Conservation (phyloP, 2,113 vertebrate species). For the Tamias sibiricus region DNA sequence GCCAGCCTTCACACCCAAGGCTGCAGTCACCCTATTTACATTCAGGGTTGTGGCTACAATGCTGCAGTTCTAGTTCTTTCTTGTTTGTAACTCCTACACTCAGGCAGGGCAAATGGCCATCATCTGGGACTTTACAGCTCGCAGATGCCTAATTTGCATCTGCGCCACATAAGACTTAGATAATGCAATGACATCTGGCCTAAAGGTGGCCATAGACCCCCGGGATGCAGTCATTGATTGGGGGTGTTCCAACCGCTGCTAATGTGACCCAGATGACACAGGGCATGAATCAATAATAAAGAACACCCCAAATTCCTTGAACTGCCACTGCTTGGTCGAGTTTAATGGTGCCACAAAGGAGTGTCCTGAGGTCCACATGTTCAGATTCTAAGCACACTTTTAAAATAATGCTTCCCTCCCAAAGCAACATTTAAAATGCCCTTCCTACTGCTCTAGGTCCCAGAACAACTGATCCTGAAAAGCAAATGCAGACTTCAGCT, state of each 20-base stretch:
- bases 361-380: not conserved
- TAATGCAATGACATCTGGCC: constrained; percentile 57
- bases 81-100: not conserved
- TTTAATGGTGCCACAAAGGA: not conserved
- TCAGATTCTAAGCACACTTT: not conserved
- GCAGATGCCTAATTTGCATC: not conserved
- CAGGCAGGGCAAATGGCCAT: not conserved
- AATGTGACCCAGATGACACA: constrained; percentile 41
- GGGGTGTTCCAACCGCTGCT: not conserved
- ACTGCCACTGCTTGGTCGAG: not conserved
- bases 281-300: not conserved
- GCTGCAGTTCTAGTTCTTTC: not conserved
- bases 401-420: not conserved
- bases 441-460: not conserved
- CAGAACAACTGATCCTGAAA: not conserved
- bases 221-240: constrained; percentile 7
- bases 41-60: not conserved
- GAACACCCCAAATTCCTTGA: not conserved
- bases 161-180: not conserved
- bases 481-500: not conserved
- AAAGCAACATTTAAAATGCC: not conserved
- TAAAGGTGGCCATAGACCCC: constrained; percentile 40
- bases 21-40: not conserved
- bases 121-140: constrained; percentile 29
- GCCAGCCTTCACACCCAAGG: not conserved